phyloP scores from a whole-genome alignment of 2,797 vertebrate genomes.

The Pogoniulus pusillus region DNA sequence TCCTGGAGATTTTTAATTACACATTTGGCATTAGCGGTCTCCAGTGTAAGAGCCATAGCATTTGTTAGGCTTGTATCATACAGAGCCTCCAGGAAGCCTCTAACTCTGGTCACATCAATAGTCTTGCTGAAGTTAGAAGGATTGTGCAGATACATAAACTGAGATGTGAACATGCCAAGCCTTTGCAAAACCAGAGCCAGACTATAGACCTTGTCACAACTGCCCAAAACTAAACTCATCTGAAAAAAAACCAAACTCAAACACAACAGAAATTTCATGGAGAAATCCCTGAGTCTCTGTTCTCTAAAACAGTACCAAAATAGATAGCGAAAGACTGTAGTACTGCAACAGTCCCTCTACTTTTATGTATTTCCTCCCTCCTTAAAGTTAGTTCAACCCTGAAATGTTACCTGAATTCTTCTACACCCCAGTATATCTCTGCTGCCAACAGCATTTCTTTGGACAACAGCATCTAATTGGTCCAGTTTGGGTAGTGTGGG shows the following conservation, averaged over 20 bases:
- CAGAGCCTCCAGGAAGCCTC: neutral
- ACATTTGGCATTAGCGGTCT: neutral
- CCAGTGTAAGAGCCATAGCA: neutral
- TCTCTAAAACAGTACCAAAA: neutral
- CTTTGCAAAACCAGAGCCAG: neutral
- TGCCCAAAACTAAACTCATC: neutral
- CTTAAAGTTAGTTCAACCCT: neutral
- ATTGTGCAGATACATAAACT: neutral
- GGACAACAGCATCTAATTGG: neutral
- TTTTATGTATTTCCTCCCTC: neutral
- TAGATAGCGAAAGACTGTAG: neutral
- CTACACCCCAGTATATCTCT: neutral
- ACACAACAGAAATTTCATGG: neutral
- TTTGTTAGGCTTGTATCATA: neutral
- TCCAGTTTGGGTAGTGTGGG: neutral
- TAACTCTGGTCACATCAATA: neutral
- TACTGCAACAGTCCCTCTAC: neutral
- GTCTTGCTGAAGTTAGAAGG: neutral
- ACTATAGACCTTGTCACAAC: neutral
- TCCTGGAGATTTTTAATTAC: conserved; percentile 31
- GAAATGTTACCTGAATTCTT: neutral
- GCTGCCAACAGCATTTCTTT: neutral
- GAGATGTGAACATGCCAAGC: neutral
- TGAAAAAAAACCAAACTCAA: neutral
- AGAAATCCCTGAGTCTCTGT: neutral